Evolutionary conservation across 2,113 vertebrate genomes (phyloP).

Genomic region (Parus major): DNA sequence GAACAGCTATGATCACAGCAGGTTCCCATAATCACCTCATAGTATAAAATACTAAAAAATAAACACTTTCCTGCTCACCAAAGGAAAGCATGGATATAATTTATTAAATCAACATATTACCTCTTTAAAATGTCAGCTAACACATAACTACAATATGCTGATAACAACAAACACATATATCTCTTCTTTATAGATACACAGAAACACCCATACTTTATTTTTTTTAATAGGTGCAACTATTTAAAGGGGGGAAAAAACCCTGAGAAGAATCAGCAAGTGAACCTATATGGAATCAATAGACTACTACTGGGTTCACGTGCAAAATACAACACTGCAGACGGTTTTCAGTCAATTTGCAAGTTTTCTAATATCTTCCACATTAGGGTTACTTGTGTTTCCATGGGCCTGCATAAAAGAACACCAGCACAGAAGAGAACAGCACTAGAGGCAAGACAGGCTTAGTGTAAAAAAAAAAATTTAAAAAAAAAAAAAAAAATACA

Average conservation of each 20-base stretch:
- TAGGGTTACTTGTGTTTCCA: background rate
- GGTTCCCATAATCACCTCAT: slow-evolving; percentile 5
- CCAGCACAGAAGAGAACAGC: background rate
- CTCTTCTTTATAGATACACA: background rate
- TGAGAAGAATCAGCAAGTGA: background rate
- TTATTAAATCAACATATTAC: background rate
- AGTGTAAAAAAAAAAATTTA: no score
- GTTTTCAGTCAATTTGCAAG: background rate
- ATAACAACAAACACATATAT: background rate
- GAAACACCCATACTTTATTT: background rate
- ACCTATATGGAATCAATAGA: background rate
- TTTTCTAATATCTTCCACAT: background rate
- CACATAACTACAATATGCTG: background rate
- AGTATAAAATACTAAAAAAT: slow-evolving; percentile 27
- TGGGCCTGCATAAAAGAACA: background rate
- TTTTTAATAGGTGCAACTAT: background rate
- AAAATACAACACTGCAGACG: background rate
- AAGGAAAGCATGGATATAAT: background rate
- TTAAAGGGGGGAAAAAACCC: background rate
- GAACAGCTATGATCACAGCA: background rate
- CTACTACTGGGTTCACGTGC: background rate
- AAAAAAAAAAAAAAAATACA: accelerated
- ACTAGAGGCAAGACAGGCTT: background rate
- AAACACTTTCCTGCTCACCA: slow-evolving; percentile 5
- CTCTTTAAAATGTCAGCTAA: background rate